A percentile compares a stretch with the other conserved stretches of the same genome.
These are phyloP conservation scores for Paelopatides confundens DNA, from an alignment of 53 echinoderm and acorn worm genomes.

Conservation along the genomic window DNA sequence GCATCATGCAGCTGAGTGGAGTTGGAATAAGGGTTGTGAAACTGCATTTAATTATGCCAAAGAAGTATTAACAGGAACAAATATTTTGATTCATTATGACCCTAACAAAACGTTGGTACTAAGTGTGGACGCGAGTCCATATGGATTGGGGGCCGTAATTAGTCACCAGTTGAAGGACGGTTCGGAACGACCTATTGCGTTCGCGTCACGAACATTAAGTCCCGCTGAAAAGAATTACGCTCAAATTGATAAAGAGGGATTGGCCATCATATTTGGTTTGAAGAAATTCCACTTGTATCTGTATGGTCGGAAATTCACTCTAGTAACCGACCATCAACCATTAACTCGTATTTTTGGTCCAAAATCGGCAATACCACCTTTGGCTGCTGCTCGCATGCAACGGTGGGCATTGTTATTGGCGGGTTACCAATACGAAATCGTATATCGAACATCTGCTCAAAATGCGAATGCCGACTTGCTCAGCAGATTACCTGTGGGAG, in stretches of 20 bases:
- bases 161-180: neutral
- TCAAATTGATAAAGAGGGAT: constrained; percentile 38
- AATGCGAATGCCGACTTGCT: constrained; percentile 44
- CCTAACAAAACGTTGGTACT: constrained; percentile 40
- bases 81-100: constrained; percentile 27
- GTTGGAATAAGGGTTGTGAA: neutral
- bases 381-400: constrained; percentile 24
- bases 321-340: constrained; percentile 67
- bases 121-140: constrained; percentile 52
- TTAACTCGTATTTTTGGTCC: constrained; percentile 50
- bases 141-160: constrained; percentile 55
- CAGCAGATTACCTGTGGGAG: constrained; percentile 27
- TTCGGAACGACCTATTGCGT: neutral
- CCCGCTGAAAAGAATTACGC: constrained; percentile 11
- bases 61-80: neutral
- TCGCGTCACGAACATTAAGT: constrained; percentile 23
- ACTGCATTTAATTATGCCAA: constrained; percentile 26
- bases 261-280: constrained; percentile 46
- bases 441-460: neutral
- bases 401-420: constrained; percentile 23
- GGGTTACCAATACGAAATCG: constrained; percentile 23
- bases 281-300: constrained; percentile 63
- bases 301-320: constrained; percentile 20
- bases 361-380: constrained; percentile 5
- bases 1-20: constrained; percentile 41